These are phyloP conservation scores for Pachypanchax playfairii DNA, from an alignment of 2,113 vertebrate genomes.

Conservation along the genomic window DNA sequence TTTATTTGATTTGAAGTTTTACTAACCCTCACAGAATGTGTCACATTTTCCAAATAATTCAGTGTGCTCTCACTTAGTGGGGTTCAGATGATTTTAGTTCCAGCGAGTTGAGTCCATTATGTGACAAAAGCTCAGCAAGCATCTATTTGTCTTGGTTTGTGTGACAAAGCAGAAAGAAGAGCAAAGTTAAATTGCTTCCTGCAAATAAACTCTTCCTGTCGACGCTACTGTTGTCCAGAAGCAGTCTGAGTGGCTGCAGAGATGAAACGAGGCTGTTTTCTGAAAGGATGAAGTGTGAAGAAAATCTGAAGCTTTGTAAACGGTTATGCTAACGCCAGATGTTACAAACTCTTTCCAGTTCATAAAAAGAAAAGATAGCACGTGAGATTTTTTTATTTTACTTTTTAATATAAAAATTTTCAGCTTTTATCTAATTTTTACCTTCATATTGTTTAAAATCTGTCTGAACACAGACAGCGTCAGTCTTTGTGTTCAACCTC, in stretches of 20 bases:
- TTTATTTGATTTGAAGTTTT: too few relatives aligned
- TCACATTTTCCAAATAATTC: too few relatives aligned
- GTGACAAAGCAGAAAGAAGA: slow-evolving; percentile 54
- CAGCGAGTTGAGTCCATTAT: too few relatives aligned
- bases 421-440: background rate
- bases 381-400: too few relatives aligned
- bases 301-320: background rate
- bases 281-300: slow-evolving; percentile 2
- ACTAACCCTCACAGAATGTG: too few relatives aligned
- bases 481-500: slow-evolving; percentile 16
- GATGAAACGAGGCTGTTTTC: background rate
- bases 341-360: too few relatives aligned
- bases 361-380: too few relatives aligned
- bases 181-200: slow-evolving; percentile 49
- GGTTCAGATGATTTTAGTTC: too few relatives aligned
- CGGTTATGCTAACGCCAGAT: too few relatives aligned
- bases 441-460: background rate
- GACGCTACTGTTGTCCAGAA: slow-evolving; percentile 1
- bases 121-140: slow-evolving; percentile 43
- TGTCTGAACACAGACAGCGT: background rate
- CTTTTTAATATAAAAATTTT: background rate
- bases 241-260: background rate
- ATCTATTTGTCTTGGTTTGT: slow-evolving; percentile 60
- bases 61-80: too few relatives aligned
- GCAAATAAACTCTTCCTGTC: slow-evolving; percentile 49